phyloP scores from a whole-genome alignment of 2,888 invertebrate genomes.

The Vanessa cardui region DNA sequence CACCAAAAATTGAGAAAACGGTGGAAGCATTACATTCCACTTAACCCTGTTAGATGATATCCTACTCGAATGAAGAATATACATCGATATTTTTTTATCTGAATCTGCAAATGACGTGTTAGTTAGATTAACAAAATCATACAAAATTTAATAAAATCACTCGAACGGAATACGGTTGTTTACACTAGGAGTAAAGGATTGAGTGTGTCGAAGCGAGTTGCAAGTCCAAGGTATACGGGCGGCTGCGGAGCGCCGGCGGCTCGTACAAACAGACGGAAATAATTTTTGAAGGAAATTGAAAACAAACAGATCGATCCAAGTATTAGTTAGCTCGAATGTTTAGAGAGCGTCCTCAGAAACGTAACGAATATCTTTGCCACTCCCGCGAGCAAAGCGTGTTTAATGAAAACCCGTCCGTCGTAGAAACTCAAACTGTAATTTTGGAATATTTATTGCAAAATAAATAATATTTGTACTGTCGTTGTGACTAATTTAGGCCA shows the following conservation, averaged over 20 bases:
- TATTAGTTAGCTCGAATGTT: slow-evolving; percentile 32
- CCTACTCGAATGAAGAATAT: no score
- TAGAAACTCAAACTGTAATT: neutral
- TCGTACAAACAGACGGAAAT: slow-evolving; percentile 52
- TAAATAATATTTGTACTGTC: no score
- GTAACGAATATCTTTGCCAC: slow-evolving; percentile 18
- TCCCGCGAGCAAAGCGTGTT: neutral
- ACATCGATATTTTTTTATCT: no score
- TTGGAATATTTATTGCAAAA: no score
- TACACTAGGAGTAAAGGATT: slow-evolving; percentile 11
- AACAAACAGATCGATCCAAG: slow-evolving; percentile 55
- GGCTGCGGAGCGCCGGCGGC: slow-evolving; percentile 17
- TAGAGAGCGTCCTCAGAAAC: slow-evolving; percentile 16
- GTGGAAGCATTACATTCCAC: no score
- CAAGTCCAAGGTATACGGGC: neutral
- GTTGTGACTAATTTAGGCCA: no score
- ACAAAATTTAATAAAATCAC: slow-evolving; percentile 16
- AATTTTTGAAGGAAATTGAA: slow-evolving; percentile 62
- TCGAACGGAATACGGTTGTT: slow-evolving; percentile 14
- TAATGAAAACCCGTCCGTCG: neutral
- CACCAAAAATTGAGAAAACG: no score
- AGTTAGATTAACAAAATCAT: neutral
- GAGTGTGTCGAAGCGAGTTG: slow-evolving; percentile 21
- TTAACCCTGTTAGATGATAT: no score
- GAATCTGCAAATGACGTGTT: no score